Conservation (phyloP, 92 coral and sea anemone species). For the Porites cylindrica region DNA sequence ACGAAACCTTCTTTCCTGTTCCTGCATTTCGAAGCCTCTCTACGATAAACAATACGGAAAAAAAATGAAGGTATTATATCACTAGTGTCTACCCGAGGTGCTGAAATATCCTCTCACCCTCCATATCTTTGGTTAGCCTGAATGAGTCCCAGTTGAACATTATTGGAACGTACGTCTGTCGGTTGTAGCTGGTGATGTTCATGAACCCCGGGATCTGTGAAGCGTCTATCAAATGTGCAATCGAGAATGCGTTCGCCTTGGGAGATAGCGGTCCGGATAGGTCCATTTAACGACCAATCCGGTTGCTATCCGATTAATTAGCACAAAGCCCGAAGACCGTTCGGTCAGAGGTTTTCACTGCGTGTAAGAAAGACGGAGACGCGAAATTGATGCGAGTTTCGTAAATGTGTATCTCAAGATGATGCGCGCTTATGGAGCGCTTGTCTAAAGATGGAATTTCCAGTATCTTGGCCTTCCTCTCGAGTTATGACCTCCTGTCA, state of each 20-base stretch:
- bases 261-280: conserved; percentile 94
- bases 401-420: neutral
- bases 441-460: conserved; percentile 90
- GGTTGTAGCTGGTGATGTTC: conserved; percentile 50
- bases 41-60: conserved; percentile 42
- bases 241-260: conserved; percentile 99
- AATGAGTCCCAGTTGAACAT: conserved; percentile 94
- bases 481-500: conserved; percentile 83
- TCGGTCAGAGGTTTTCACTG: conserved; percentile 6
- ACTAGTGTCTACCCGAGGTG: conserved; percentile 23
- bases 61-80: conserved; percentile 3
- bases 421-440: conserved; percentile 64
- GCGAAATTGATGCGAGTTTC: conserved; percentile 9
- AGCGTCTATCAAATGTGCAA: conserved; percentile 98
- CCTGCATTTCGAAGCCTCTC: conserved; percentile 99
- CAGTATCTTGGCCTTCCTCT: conserved; percentile 69
- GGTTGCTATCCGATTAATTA: conserved; percentile 33
- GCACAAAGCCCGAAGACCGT: conserved; percentile 15
- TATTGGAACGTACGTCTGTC: conserved; percentile 38
- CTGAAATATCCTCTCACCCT: conserved; percentile 76
- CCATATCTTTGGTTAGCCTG: conserved; percentile 94
- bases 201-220: conserved; percentile 86
- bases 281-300: conserved; percentile 83
- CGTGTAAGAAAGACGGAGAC: neutral
- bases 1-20: conserved; percentile 87